Percentiles rank a stretch among this genome's conserved stretches.
Conservation (phyloP, 2,797 vertebrate species). For the Steatocranus sp. region DNA sequence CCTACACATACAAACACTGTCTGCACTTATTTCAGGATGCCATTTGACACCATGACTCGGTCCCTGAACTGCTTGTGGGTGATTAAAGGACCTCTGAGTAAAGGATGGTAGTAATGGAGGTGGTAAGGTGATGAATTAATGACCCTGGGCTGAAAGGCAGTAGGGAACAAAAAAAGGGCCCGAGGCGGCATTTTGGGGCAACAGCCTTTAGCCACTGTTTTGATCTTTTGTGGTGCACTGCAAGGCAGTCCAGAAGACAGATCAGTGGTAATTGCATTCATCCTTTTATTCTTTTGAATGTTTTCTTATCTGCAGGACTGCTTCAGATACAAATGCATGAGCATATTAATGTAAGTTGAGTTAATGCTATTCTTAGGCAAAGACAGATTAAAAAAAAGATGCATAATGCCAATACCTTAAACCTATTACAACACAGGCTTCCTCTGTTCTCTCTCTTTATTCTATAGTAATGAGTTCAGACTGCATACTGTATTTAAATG, state of each 20-base stretch:
- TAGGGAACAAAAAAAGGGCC: conserved; percentile 26
- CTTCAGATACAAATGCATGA: not conserved
- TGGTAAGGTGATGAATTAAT: conserved; percentile 57
- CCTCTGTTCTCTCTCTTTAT: not conserved
- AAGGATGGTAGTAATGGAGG: conserved; percentile 48
- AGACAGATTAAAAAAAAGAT: not conserved
- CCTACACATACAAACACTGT: not conserved
- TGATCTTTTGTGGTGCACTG: conserved; percentile 38
- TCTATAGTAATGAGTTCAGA: not conserved
- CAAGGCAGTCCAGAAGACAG: conserved; percentile 13
- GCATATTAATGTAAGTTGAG: not conserved
- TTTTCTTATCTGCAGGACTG: not conserved
- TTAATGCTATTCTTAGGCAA: not conserved
- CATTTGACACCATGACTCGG: conserved; percentile 40
- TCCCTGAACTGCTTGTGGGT: conserved; percentile 6
- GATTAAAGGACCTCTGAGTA: conserved; percentile 28
- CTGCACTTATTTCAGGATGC: conserved; percentile 10
- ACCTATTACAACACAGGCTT: not conserved
- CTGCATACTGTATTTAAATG: not conserved
- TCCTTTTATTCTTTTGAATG: not conserved
- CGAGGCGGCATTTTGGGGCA: conserved; percentile 31
- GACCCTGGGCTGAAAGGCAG: conserved; percentile 30
- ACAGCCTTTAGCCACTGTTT: conserved; percentile 24
- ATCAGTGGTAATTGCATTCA: conserved; percentile 26
- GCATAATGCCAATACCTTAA: not conserved